Evolutionary conservation across 2,113 vertebrate species (phyloP), one percentile per base, ranked within the genome.

Genomic region (Sphaerodactylus townsendi): DNA sequence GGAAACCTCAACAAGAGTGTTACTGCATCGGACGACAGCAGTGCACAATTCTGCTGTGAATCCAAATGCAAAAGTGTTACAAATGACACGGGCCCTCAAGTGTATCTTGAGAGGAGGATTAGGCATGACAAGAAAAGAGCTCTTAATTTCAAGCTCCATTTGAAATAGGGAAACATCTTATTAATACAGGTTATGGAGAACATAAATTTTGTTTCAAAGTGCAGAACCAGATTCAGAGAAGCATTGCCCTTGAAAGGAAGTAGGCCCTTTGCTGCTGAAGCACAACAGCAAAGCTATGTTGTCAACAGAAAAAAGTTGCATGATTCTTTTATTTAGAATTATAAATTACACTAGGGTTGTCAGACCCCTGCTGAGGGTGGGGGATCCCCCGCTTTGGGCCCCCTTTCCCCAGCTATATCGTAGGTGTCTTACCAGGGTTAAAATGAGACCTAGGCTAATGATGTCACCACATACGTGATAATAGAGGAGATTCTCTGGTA

Each of bases 81-180:
- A 30, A 83, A 79, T 76, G 62, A 13, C 68, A 85, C 66, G 37
- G 62, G 46, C 48, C 78, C 56, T n/a, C 13, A 13, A 53, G 33
- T 79, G 25, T 6, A 70, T 50, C 75, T 37, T 30, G 1, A 62
- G 56, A 68, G 64, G 39, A 4, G 62, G 35, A 83, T 79, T 76
- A 66, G 28, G 21, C 7, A 10, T 68, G 23, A 5, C 15, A 28
- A 50, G 6, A 72, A 84, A 88, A 88, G 44, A 14, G n/a, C 1
- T 64, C 83, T 83, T 53, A 69, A 72, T 87, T 93, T 86, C 64
- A 91, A 88, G 73, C 41, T 84, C 30, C 46, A 69, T 86, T 84
- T 90, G 44, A 75, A 90, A 68, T 17, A 77, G 17, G 68, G 37
- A 74, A 90, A 89, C 11, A 62, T 37, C 39, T 41, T 56, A 77